Evolutionary conservation across 2,888 invertebrate genomes (phyloP).

Genomic region (Argynnis bischoffii): DNA sequence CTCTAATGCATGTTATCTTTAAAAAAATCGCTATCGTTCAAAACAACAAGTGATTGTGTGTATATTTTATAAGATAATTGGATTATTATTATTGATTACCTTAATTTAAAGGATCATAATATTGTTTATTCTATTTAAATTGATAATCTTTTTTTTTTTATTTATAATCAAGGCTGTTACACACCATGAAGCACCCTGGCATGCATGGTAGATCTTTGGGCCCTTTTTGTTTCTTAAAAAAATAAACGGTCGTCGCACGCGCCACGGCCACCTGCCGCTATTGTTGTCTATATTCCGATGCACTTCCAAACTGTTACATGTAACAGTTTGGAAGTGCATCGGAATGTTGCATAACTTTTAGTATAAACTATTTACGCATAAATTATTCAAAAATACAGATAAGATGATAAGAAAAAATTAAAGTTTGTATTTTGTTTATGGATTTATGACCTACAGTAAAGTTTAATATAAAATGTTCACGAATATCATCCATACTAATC

Average conservation of each 20-base stretch:
- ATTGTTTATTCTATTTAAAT: too few relatives aligned
- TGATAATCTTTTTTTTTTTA: background rate
- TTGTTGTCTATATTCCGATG: conserved; percentile 34
- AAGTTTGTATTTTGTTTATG: too few relatives aligned
- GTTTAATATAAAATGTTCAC: too few relatives aligned
- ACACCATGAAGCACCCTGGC: conserved; percentile 16
- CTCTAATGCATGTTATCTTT: too few relatives aligned
- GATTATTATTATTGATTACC: too few relatives aligned
- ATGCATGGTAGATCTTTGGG: conserved; percentile 27
- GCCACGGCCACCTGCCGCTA: conserved; percentile 44
- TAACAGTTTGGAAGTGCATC: conserved; percentile 23
- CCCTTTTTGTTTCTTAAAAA: conserved; percentile 34
- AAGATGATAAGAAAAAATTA: background rate
- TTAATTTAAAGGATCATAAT: background rate
- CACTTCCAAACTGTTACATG: conserved; percentile 15
- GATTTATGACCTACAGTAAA: too few relatives aligned
- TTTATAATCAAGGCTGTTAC: conserved; percentile 32
- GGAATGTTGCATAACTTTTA: conserved; percentile 17
- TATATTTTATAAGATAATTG: too few relatives aligned
- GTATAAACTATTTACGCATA: background rate
- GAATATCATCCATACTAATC: too few relatives aligned
- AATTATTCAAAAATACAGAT: background rate
- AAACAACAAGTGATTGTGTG: too few relatives aligned
- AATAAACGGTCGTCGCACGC: conserved; percentile 38
- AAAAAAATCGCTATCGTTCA: too few relatives aligned